A percentile compares a stretch with the other conserved stretches of the same genome.
phyloP scores from a whole-genome alignment of 2,113 vertebrate species.

The Furnarius figulus region DNA sequence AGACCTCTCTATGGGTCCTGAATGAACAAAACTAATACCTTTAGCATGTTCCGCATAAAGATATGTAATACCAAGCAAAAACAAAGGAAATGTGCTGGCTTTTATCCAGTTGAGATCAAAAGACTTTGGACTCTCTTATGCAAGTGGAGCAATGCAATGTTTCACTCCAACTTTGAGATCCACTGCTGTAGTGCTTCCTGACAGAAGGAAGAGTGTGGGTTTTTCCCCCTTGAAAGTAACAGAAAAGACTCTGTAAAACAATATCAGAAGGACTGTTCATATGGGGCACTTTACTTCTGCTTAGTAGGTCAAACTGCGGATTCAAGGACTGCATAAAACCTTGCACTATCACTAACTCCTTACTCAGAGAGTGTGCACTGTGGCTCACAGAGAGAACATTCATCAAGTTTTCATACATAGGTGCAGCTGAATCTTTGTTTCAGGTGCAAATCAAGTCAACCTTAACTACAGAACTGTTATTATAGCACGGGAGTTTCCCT shows the following conservation, averaged over 20 bases:
- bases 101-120: conserved; percentile 25
- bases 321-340: not conserved
- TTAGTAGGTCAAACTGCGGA: not conserved
- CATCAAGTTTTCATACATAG: fast-evolving
- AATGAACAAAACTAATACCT: conserved; percentile 14
- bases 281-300: not conserved
- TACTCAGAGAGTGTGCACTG: not conserved
- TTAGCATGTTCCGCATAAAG: not conserved
- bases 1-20: not conserved
- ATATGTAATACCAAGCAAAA: conserved; percentile 3
- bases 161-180: not conserved
- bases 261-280: not conserved
- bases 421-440: not conserved
- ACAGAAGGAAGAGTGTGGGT: not conserved
- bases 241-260: not conserved
- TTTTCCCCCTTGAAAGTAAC: not conserved
- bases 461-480: not conserved
- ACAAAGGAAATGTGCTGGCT: conserved; percentile 44
- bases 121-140: not conserved
- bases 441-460: not conserved
- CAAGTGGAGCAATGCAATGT: not conserved
- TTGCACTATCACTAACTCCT: not conserved
- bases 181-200: not conserved
- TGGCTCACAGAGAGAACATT: not conserved
- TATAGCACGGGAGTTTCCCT: not conserved